These are phyloP conservation scores for Odocoileus virginianus DNA, from an alignment of 2,113 vertebrate genomes.

Conservation along the genomic window DNA sequence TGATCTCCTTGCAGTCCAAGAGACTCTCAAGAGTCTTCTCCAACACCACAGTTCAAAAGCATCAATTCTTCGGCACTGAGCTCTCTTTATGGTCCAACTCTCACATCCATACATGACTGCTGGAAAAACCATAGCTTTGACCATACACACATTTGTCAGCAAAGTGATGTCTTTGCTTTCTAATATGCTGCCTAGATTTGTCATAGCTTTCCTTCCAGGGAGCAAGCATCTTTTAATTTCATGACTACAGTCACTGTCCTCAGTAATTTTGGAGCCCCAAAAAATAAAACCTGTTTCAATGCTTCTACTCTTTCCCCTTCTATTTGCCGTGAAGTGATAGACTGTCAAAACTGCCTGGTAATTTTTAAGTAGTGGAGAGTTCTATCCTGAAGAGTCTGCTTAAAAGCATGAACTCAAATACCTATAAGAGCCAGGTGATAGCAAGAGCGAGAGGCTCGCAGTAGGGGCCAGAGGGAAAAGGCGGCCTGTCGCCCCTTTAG, in stretches of 20 bases:
- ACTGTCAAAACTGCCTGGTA: background rate
- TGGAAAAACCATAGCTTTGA: background rate
- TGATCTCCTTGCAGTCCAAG: background rate
- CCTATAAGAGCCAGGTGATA: background rate
- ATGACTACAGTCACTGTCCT: background rate
- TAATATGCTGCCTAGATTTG: background rate
- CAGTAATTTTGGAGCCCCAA: background rate
- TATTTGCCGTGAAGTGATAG: background rate
- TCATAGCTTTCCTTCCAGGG: background rate
- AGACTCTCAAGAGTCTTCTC: background rate
- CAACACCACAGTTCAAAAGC: background rate
- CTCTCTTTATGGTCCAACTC: background rate
- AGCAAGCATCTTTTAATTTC: background rate
- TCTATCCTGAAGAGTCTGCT: background rate
- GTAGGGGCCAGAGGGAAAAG: background rate
- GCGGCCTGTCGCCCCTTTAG: accelerated
- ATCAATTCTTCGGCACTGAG: background rate
- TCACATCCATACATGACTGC: background rate
- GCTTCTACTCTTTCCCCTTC: background rate
- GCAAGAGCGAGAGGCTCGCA: background rate
- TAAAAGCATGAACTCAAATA: background rate
- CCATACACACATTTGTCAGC: background rate
- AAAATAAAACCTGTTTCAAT: background rate
- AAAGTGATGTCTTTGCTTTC: background rate
- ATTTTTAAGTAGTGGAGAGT: background rate